Evolutionary conservation across 2,797 vertebrate species (phyloP), one percentile per base, ranked within the genome.

Genomic region (Podargus strigoides): DNA sequence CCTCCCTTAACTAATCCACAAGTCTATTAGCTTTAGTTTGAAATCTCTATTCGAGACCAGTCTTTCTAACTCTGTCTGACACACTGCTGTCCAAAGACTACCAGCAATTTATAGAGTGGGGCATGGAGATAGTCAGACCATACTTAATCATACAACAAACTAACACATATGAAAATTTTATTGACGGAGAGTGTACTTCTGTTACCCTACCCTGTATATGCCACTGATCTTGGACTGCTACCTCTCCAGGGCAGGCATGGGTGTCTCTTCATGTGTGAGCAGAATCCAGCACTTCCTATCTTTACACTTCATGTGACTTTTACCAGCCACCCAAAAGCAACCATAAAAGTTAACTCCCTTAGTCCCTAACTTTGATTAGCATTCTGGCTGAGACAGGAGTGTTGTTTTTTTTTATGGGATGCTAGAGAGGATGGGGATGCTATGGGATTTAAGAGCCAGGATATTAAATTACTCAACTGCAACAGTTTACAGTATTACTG

Each of bases 391-490:
- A 58, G 66, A 23, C 41, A 55, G 83, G 58, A 39, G 39, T 47
- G 30, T 37, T 19, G 14, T 4, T 1, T 0, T 83, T 70, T 52
- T 36, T 67, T 34, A 64, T 5, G 18, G 52, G 58, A 52, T 83
- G 30, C 44, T 22, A 89, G 68, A 85, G n/a, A n/a, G n/a, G n/a
- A n/a, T n/a, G n/a, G n/a, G n/a, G n/a, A n/a, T n/a, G n/a, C n/a
- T n/a, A n/a, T n/a, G n/a, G n/a, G n/a, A 16, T 80, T 69, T 36
- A 82, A 69, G 28, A 76, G 15, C 20, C 36, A 34, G 30, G n/a
- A 76, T 70, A 93, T 27, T 78, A 66, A 95, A 74, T 46, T 88
- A 94, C 55, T 75, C 81, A 76, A 8, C 9, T 58, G 72, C 64
- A 92, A 91, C 52, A 85, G 84, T 66, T 64, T 70, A 80, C 68